A percentile compares a stretch with the other conserved stretches of the same genome.
phyloP scores from a whole-genome alignment of 1,140 invertebrate species.

The Thalassaphorura encarpata region DNA sequence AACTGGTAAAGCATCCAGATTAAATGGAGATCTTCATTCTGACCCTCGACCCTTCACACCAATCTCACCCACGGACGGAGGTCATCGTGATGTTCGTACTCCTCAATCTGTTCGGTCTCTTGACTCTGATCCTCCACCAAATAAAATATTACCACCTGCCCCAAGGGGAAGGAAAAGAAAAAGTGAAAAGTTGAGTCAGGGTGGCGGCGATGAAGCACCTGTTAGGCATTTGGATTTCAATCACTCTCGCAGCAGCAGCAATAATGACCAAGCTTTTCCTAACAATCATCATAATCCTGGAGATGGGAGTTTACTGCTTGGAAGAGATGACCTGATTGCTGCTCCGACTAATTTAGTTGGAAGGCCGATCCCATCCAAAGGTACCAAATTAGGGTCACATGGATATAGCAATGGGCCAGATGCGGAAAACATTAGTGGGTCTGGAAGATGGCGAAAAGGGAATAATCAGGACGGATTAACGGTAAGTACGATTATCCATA shows the following conservation, averaged over 20 bases:
- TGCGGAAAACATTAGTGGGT: conserved; percentile 25
- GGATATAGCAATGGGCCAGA: conserved; percentile 22
- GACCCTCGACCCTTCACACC: conserved; percentile 32
- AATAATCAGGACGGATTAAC: conserved; percentile 26
- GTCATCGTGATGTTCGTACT: conserved; percentile 24
- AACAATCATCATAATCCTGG: conserved; percentile 11
- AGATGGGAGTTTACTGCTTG: background rate
- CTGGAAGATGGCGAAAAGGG: conserved; percentile 29
- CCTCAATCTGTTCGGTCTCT: conserved; percentile 27
- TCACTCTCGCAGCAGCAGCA: conserved; percentile 1
- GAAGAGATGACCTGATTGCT: background rate
- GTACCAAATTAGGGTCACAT: conserved; percentile 12
- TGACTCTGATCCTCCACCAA: conserved; percentile 24
- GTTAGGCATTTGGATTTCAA: too few relatives aligned
- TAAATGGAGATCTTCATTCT: conserved; percentile 18
- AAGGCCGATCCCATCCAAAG: background rate
- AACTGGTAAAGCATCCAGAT: conserved; percentile 6
- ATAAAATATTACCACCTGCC: conserved; percentile 2
- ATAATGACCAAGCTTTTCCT: conserved; percentile 4
- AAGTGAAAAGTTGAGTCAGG: conserved; percentile 10
- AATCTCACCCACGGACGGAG: conserved; percentile 25
- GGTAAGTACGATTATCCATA: conserved; percentile 20
- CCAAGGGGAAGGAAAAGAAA: conserved; percentile 27
- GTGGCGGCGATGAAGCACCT: too few relatives aligned
- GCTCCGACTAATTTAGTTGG: too few relatives aligned